Percentiles rank a stretch among this genome's conserved stretches.
Evolutionary conservation across 2,888 invertebrate genomes (phyloP).

Genomic region (Orgyia antiqua): DNA sequence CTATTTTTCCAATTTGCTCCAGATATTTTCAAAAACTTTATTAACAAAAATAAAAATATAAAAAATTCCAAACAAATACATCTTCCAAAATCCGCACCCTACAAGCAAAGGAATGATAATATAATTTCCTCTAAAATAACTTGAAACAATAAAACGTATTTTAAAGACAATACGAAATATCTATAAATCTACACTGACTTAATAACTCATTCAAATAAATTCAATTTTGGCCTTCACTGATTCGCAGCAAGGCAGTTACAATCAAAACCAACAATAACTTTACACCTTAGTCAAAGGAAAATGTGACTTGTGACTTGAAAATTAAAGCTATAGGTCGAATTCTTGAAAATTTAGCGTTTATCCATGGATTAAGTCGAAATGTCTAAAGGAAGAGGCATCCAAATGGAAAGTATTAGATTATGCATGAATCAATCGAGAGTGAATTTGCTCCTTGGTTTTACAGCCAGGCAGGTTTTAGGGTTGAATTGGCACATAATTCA

Average conservation of each 20-base stretch:
- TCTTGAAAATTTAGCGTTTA: conserved; percentile 7
- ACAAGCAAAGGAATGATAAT: too few species aligned
- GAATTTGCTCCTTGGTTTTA: conserved; percentile 21
- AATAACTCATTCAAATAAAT: conserved; percentile 26
- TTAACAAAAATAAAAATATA: too few species aligned
- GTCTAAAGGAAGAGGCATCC: conserved; percentile 24
- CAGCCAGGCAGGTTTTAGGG: conserved; percentile 23
- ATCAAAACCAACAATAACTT: conserved; percentile 6
- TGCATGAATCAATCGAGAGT: conserved; percentile 34
- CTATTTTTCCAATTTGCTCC: too few species aligned
- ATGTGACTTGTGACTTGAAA: fast-evolving
- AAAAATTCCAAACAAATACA: too few species aligned
- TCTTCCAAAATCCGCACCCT: too few species aligned
- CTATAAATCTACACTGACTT: conserved; percentile 19
- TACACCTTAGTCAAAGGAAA: conserved; percentile 1
- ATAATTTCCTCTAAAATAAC: too few species aligned
- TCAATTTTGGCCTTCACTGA: conserved; percentile 26
- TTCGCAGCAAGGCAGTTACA: conserved; percentile 17
- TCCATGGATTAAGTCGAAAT: conserved; percentile 23
- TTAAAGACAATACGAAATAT: conserved; percentile 7
- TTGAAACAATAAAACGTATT: too few species aligned
- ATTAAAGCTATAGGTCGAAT: conserved; percentile 4
- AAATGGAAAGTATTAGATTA: conserved; percentile 41
- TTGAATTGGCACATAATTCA: conserved; percentile 16
- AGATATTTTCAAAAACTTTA: too few species aligned